Evolutionary conservation across 2,888 invertebrate species (phyloP).

Genomic region (Caenorhabditis macrosperma): DNA sequence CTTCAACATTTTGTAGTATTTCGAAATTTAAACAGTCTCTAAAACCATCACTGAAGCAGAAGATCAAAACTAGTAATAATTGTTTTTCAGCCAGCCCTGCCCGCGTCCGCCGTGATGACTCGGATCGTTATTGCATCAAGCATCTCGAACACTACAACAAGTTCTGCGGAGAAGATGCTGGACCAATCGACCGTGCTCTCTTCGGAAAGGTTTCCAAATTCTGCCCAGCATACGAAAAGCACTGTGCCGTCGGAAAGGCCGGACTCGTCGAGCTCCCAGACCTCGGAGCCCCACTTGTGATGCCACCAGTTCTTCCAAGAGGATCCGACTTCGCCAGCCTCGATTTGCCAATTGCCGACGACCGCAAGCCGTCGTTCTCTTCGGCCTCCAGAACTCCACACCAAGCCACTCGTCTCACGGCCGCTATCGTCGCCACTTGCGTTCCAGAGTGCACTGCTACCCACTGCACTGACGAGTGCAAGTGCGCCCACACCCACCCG

Average conservation of each 20-base stretch:
- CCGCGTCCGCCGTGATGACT: conserved; percentile 57
- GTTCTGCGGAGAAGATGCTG: conserved; percentile 66
- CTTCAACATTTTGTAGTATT: not conserved
- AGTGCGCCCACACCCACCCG: conserved; percentile 74
- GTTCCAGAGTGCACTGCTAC: conserved; percentile 72
- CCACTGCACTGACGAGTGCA: conserved; percentile 74
- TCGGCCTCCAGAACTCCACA: conserved; percentile 29
- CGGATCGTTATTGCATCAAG: conserved; percentile 69
- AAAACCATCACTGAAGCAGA: not conserved
- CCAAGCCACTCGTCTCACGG: conserved; percentile 61
- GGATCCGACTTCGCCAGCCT: conserved; percentile 64
- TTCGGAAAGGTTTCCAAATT: conserved; percentile 72
- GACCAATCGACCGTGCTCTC: conserved; percentile 58
- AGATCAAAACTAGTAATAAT: not conserved
- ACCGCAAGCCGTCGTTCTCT: conserved; percentile 41
- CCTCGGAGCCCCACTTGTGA: conserved; percentile 62
- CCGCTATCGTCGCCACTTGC: conserved; percentile 72
- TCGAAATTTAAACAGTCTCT: not conserved
- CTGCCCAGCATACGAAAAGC: conserved; percentile 75
- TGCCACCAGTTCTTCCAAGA: conserved; percentile 74
- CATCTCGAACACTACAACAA: conserved; percentile 70
- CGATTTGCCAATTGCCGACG: conserved; percentile 66
- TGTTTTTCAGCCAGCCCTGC: conserved; percentile 64
- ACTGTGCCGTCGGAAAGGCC: conserved; percentile 66
- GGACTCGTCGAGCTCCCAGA: conserved; percentile 57